Evolutionary conservation across 2,888 invertebrate genomes (phyloP).

Genomic region (Loripinus fragilis): DNA sequence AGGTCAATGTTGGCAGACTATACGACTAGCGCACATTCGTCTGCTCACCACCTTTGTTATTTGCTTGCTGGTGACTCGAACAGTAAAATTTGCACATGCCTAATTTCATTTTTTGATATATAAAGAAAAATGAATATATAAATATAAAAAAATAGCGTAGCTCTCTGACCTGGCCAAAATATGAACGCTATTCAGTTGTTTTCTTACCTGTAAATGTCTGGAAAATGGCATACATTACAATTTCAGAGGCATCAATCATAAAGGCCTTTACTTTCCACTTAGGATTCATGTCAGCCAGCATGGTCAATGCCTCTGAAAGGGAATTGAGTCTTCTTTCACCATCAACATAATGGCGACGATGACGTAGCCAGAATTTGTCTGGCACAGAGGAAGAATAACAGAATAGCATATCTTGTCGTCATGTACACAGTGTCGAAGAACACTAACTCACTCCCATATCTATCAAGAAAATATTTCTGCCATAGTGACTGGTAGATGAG

Average conservation of each 20-base stretch:
- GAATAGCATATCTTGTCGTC: conserved; percentile 52
- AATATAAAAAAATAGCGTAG: no score
- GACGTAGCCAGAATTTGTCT: conserved; percentile 46
- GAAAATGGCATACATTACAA: no score
- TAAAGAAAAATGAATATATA: no score
- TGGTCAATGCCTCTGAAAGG: conserved; percentile 45
- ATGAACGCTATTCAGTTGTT: no score
- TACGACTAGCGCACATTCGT: no score
- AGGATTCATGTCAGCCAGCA: conserved; percentile 33
- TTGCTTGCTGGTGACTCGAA: no score
- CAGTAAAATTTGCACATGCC: no score
- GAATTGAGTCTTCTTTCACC: conserved; percentile 38
- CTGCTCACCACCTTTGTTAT: no score
- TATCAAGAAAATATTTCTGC: conserved; percentile 42
- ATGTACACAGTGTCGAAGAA: conserved; percentile 59
- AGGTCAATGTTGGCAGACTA: no score
- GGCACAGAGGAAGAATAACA: conserved; percentile 51
- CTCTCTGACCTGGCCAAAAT: no score
- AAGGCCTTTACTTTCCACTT: conserved; percentile 29
- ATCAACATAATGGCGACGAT: conserved; percentile 49
- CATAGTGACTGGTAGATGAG: conserved; percentile 48
- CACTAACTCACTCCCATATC: conserved; percentile 49
- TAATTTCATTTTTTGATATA: no score
- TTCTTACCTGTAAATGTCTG: conserved; percentile 54
- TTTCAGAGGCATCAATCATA: no score